These are phyloP conservation scores for Abrostola tripartita DNA, from an alignment of 2,888 invertebrate genomes.

Conservation along the genomic window DNA sequence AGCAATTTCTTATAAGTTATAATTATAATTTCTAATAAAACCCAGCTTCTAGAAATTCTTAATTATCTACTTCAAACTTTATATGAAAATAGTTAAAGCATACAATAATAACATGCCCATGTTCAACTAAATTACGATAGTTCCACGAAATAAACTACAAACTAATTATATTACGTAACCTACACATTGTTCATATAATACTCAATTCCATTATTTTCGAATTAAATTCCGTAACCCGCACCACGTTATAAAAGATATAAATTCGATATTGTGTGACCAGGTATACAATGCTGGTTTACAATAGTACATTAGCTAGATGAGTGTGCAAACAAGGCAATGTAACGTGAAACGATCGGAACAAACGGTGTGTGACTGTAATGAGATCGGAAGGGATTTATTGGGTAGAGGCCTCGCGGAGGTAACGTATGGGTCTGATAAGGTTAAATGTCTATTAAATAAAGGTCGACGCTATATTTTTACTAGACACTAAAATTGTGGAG, in stretches of 20 bases:
- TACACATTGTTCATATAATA: conserved; percentile 22
- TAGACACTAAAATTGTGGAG: conserved; percentile 21
- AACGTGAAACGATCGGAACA: conserved; percentile 46
- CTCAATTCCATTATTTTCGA: conserved; percentile 37
- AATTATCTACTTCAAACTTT: no score
- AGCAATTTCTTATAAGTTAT: no score
- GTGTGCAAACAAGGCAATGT: conserved; percentile 45
- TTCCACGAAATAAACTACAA: no score
- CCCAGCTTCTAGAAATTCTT: no score
- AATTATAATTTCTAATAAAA: no score
- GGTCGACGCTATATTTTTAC: conserved; percentile 35
- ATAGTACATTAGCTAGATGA: conserved; percentile 24
- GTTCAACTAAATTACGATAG: no score
- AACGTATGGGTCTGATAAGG: conserved; percentile 51
- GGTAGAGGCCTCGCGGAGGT: conserved; percentile 22
- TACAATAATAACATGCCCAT: no score
- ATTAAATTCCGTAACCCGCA: conserved; percentile 16
- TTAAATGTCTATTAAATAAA: conserved; percentile 44
- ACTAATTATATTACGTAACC: background rate
- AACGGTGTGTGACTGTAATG: conserved; percentile 41
- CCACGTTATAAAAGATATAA: background rate
- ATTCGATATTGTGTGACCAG: conserved; percentile 1
- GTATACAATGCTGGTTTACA: conserved; percentile 26
- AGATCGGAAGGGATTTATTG: conserved; percentile 56
- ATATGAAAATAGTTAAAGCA: no score